Conservation (phyloP, 2,113 vertebrate genomes). For the Furnarius figulus region DNA sequence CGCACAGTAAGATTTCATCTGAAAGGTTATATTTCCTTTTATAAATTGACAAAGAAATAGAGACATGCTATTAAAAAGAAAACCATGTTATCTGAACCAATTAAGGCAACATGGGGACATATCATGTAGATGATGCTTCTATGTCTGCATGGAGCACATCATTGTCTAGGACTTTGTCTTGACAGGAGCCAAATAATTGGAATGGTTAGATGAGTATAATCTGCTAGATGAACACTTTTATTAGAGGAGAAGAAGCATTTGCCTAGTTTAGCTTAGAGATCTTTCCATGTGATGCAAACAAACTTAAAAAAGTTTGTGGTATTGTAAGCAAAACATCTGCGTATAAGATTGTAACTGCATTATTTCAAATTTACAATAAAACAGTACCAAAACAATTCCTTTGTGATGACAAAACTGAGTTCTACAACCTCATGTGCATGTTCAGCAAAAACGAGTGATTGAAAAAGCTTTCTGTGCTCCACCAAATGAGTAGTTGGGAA, state of each 20-base stretch:
- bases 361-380: neutral
- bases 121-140: neutral
- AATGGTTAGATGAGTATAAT: neutral
- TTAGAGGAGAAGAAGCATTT: neutral
- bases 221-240: neutral
- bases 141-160: neutral
- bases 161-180: neutral
- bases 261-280: neutral
- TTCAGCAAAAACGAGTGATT: slow-evolving; percentile 1
- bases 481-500: slow-evolving; percentile 50
- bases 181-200: neutral
- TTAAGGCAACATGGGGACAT: neutral
- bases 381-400: neutral
- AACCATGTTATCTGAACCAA: neutral
- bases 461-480: slow-evolving; percentile 26
- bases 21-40: neutral
- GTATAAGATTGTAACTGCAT: neutral
- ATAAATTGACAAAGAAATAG: neutral
- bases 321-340: neutral
- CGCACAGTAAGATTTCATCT: neutral
- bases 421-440: neutral
- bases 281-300: neutral
- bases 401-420: neutral
- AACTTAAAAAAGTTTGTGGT: slow-evolving; percentile 11
- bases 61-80: neutral